Evolutionary conservation across 2,113 vertebrate species (phyloP), one percentile per base, ranked within the genome.

Genomic region (Neogale vison): DNA sequence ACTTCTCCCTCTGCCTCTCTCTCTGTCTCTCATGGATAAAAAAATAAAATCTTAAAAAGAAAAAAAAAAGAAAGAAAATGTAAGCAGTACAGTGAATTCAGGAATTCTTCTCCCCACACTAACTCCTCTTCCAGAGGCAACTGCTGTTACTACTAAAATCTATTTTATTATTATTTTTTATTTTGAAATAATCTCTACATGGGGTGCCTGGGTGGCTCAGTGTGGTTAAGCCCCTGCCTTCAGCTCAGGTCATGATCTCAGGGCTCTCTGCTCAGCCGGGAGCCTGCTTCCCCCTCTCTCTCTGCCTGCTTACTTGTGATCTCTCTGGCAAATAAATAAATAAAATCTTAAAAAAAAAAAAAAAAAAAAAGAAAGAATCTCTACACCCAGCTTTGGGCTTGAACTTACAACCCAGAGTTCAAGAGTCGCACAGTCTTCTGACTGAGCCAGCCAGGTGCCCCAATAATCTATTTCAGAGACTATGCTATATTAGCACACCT

Each of bases 391-490:
- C 31, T 2, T 67, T 14, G 63, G 63, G 63, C 63, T 69, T 10
- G 67, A 69, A 69, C 67, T 36, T n/a, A 69, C 8, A 69, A 20
- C 34, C 67, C 1, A 0, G 67, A 36, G 34, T 20, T 69, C 3
- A 4, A 67, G 31, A 69, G 34, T 69, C 3, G 34, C n/a, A 69
- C 67, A 69, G 34, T 36, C 18, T 36, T 69, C 67, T 69, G 67
- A 20, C 67, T 69, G 67, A 21, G 67, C 67, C 67, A 69, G 18
- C 67, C 34, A 69, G 18, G 67, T 2, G 67, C 67, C 34, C 34
- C 67, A 94, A 82, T 82, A 93, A 91, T 57, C 88, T 93, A 72
- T 81, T 80, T 55, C 39, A 72, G 26, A 92, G 52, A 67, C 90
- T 63, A 71, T 92, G 76, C 85, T 88, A 2, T 88, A 69, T 72